These are phyloP conservation scores for Galemys pyrenaicus DNA, from an alignment of 2,113 vertebrate genomes.

Conservation along the genomic window DNA sequence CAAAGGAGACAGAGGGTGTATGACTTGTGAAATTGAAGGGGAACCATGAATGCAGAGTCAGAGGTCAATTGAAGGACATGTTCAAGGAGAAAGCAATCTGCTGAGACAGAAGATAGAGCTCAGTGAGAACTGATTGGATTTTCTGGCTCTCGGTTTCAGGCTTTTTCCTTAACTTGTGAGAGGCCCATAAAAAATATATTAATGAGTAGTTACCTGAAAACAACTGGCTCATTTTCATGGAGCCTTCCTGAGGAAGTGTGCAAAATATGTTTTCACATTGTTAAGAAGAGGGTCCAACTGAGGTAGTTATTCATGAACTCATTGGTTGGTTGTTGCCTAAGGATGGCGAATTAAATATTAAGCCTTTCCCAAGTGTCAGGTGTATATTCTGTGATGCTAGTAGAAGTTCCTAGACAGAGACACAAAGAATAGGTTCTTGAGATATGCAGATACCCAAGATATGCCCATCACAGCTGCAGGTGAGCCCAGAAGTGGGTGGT, in stretches of 20 bases:
- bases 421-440: background rate
- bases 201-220: background rate
- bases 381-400: background rate
- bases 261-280: background rate
- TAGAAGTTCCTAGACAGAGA: background rate
- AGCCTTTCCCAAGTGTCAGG: background rate
- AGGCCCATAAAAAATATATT: background rate
- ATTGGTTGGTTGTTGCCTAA: background rate
- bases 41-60: background rate
- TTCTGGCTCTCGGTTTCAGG: background rate
- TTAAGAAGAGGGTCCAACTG: background rate
- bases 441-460: background rate
- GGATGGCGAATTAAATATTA: background rate
- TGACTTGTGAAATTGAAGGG: background rate
- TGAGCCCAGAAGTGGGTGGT: background rate
- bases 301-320: background rate
- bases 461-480: background rate
- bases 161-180: background rate
- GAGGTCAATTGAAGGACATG: background rate
- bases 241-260: background rate
- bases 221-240: background rate
- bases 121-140: background rate
- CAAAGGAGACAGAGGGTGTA: background rate
- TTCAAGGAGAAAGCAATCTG: background rate
- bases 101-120: background rate